phyloP scores from a whole-genome alignment of 2,888 invertebrate genomes.

The Cryptocephalus primarius region DNA sequence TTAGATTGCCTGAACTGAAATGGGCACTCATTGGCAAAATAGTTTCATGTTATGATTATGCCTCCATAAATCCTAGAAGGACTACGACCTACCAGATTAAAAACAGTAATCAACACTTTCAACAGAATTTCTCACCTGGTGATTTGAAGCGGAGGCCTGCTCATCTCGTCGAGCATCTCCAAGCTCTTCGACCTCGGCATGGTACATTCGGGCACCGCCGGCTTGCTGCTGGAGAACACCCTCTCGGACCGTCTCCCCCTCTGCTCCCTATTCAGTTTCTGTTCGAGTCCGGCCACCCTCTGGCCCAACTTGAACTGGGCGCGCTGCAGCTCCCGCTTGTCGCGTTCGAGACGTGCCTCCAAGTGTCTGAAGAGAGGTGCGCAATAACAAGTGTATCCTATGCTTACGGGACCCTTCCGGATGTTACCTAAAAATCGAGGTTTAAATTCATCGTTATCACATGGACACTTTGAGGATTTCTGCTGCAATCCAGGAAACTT shows the following conservation, averaged over 20 bases:
- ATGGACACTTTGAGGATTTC: too few species aligned
- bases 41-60: too few species aligned
- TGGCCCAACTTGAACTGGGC: constrained; percentile 68
- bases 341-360: constrained; percentile 71
- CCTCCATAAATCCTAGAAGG: too few species aligned
- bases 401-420: constrained; percentile 89
- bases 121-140: constrained; percentile 23
- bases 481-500: too few species aligned
- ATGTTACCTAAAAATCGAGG: constrained; percentile 52
- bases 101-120: too few species aligned
- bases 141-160: constrained; percentile 23
- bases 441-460: background rate
- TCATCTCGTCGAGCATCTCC: constrained; percentile 49
- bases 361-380: constrained; percentile 84
- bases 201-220: constrained; percentile 45
- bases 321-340: constrained; percentile 67
- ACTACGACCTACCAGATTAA: too few species aligned
- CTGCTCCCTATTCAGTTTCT: constrained; percentile 56
- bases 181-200: constrained; percentile 60
- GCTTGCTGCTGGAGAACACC: constrained; percentile 42
- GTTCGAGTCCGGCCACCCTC: constrained; percentile 68
- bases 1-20: too few species aligned
- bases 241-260: constrained; percentile 48
- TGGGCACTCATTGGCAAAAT: too few species aligned
- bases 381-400: constrained; percentile 87